phyloP scores from a whole-genome alignment of 2,113 vertebrate species.

The Stegostoma tigrinum region DNA sequence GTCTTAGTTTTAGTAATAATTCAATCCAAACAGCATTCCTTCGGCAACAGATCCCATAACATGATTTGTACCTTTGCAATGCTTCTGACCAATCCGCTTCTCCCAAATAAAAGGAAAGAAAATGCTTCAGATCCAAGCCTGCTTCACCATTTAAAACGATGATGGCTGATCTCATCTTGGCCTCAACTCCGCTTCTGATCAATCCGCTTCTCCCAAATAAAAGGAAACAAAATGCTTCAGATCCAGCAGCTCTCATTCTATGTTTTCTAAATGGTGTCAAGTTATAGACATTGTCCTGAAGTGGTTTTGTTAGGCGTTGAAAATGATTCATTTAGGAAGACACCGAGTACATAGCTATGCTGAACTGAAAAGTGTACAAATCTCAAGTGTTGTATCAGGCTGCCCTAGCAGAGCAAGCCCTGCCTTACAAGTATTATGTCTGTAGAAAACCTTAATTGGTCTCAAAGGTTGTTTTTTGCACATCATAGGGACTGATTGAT shows the following conservation, averaged over 20 bases:
- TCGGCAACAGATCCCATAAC: neutral
- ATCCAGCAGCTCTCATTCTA: neutral
- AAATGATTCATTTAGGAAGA: neutral
- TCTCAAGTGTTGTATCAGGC: neutral
- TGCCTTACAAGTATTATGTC: neutral
- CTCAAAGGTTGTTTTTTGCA: constrained; percentile 21
- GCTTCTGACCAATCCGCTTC: neutral
- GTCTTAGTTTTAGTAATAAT: neutral
- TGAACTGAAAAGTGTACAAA: neutral
- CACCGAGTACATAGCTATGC: neutral
- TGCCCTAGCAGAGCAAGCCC: neutral
- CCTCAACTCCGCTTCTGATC: too few species aligned
- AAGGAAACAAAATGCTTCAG: too few species aligned
- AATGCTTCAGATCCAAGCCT: too few species aligned
- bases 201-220: too few species aligned
- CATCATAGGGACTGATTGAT: constrained; percentile 23
- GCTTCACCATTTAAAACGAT: too few species aligned
- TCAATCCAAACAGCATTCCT: neutral
- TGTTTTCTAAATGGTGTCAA: neutral
- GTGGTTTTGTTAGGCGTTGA: neutral
- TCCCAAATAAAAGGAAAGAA: neutral
- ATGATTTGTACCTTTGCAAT: neutral
- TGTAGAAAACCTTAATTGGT: constrained; percentile 29
- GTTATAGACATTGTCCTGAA: neutral
- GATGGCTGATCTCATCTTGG: too few species aligned